A percentile compares a stretch with the other conserved stretches of the same genome.
Evolutionary conservation across 2,888 invertebrate species (phyloP).

Genomic region (Rugalucina vietnamica): DNA sequence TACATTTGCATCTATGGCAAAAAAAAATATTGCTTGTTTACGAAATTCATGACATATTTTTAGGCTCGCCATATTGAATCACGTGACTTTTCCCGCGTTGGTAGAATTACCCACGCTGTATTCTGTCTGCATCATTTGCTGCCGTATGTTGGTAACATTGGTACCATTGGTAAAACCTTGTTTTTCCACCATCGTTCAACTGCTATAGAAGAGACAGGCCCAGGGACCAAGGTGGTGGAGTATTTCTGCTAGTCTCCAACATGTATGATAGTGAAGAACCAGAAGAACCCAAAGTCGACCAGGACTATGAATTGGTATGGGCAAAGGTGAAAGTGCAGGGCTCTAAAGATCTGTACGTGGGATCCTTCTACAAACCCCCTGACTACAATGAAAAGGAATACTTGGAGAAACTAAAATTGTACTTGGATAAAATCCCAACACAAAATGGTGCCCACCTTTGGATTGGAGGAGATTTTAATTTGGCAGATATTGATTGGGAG

Average conservation of each 20-base stretch:
- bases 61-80: no score
- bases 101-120: no score
- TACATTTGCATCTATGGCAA: no score
- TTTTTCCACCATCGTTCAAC: background rate
- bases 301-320: background rate
- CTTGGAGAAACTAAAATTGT: background rate
- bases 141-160: no score
- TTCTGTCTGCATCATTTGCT: no score
- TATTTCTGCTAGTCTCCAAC: background rate
- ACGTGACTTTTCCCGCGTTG: no score
- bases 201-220: background rate
- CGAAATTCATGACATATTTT: no score
- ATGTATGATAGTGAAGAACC: background rate
- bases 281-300: background rate
- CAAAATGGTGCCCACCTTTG: background rate
- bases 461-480: background rate
- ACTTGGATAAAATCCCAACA: background rate
- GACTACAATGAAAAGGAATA: background rate
- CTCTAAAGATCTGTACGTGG: background rate
- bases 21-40: no score
- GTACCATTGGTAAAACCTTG: no score
- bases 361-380: constrained; percentile 11
- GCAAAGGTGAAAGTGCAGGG: constrained; percentile 9
- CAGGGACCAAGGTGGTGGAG: background rate
- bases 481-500: background rate